phyloP scores from a whole-genome alignment of 2,888 invertebrate genomes.

The Lithophane leautieri region DNA sequence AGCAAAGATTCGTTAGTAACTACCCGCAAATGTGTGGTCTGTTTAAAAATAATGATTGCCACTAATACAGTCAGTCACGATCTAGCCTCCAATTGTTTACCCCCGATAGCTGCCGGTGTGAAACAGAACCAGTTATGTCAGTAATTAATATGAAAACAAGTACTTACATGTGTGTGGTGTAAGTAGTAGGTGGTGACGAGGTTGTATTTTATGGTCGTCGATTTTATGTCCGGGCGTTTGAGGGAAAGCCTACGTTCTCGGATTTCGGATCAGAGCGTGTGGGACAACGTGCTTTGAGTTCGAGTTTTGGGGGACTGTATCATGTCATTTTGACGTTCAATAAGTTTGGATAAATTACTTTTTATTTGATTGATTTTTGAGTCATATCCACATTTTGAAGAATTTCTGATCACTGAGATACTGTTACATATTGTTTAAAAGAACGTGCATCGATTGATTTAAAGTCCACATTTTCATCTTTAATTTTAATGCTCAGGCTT shows the following conservation, averaged over 20 bases:
- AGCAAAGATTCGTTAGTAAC: background rate
- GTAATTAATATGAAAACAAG: constrained; percentile 67
- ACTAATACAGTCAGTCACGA: constrained; percentile 64
- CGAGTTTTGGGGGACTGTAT: background rate
- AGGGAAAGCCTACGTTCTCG: no score
- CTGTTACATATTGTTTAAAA: background rate
- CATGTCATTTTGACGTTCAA: no score
- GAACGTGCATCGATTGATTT: background rate
- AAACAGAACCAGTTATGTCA: constrained; percentile 61
- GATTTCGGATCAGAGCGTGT: background rate
- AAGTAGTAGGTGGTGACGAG: constrained; percentile 14
- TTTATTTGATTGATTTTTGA: background rate
- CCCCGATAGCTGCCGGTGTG: constrained; percentile 50
- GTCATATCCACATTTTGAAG: background rate
- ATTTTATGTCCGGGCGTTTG: background rate
- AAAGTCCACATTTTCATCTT: background rate
- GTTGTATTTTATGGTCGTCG: no score
- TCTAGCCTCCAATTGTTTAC: constrained; percentile 57
- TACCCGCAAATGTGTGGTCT: constrained; percentile 26
- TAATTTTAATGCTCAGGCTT: background rate
- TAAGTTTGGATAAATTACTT: no score
- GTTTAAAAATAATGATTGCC: constrained; percentile 51
- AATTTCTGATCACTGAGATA: background rate
- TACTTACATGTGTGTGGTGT: constrained; percentile 23
- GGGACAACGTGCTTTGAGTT: background rate